Evolutionary conservation across 1,140 invertebrate species (phyloP).

Genomic region (Leucophenga varia): DNA sequence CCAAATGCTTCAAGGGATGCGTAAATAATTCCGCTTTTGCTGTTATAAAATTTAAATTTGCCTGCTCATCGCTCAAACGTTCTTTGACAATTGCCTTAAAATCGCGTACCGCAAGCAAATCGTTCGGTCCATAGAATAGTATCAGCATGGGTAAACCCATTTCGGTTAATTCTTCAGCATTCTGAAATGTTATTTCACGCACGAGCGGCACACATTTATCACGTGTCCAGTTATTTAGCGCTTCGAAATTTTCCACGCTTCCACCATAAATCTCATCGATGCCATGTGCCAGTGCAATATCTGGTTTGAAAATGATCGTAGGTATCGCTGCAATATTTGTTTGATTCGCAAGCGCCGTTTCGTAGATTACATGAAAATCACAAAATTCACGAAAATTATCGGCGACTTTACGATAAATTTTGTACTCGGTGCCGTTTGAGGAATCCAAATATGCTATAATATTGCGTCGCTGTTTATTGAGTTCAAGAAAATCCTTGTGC

Average conservation of each 20-base stretch:
- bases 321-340: constrained; percentile 5
- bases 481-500: constrained; percentile 70
- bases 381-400: constrained; percentile 90
- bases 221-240: constrained; percentile 9
- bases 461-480: constrained; percentile 82
- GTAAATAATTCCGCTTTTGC: constrained; percentile 17
- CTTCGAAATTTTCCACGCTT: background rate
- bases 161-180: constrained; percentile 31
- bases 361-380: constrained; percentile 87
- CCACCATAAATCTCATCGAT: constrained; percentile 13
- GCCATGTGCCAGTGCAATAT: background rate
- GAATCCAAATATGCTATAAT: constrained; percentile 90
- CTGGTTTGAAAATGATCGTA: constrained; percentile 10
- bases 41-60: constrained; percentile 18
- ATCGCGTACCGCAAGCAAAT: constrained; percentile 7
- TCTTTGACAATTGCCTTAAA: constrained; percentile 13
- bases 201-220: constrained; percentile 18
- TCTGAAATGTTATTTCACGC: constrained; percentile 26
- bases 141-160: constrained; percentile 21
- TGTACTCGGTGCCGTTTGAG: constrained; percentile 75
- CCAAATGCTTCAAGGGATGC: constrained; percentile 19
- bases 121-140: constrained; percentile 19
- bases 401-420: constrained; percentile 76
- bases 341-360: constrained; percentile 62
- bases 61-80: constrained; percentile 1